phyloP scores from a whole-genome alignment of 2,797 vertebrate species.

The Sebastes glaucus region DNA sequence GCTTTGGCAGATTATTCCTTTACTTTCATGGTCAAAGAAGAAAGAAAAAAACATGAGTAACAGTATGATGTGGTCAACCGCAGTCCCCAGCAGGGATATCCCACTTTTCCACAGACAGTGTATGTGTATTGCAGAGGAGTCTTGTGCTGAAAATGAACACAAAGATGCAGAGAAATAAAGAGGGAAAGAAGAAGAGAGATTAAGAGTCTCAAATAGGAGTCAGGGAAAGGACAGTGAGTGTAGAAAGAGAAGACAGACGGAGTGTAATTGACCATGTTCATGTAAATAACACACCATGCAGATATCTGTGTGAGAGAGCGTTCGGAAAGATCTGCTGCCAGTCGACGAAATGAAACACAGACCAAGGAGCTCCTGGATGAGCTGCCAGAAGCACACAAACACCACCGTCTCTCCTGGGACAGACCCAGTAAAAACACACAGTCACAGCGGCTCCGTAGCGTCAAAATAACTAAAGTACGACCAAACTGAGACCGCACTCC shows the following conservation, averaged over 20 bases:
- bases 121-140: slow-evolving; percentile 7
- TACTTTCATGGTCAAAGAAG: neutral
- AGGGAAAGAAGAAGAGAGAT: slow-evolving; percentile 9
- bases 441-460: slow-evolving; percentile 39
- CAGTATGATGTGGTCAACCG: neutral
- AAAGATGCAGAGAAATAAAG: neutral
- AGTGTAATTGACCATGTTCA: slow-evolving; percentile 57
- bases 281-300: slow-evolving; percentile 54
- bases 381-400: slow-evolving; percentile 36
- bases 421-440: slow-evolving; percentile 40
- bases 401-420: slow-evolving; percentile 13
- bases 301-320: neutral
- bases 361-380: slow-evolving; percentile 29
- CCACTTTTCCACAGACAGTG: neutral
- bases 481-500: slow-evolving; percentile 28
- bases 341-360: slow-evolving; percentile 58
- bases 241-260: slow-evolving; percentile 46
- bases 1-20: neutral
- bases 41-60: neutral
- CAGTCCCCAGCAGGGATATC: slow-evolving; percentile 2
- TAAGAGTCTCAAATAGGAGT: slow-evolving; percentile 46
- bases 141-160: slow-evolving; percentile 17
- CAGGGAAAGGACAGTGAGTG: slow-evolving; percentile 57
- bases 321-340: slow-evolving; percentile 45
- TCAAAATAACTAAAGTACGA: slow-evolving; percentile 42